Conservation (phyloP, 2,888 invertebrate genomes). For the Aproaerema taeniolella region DNA sequence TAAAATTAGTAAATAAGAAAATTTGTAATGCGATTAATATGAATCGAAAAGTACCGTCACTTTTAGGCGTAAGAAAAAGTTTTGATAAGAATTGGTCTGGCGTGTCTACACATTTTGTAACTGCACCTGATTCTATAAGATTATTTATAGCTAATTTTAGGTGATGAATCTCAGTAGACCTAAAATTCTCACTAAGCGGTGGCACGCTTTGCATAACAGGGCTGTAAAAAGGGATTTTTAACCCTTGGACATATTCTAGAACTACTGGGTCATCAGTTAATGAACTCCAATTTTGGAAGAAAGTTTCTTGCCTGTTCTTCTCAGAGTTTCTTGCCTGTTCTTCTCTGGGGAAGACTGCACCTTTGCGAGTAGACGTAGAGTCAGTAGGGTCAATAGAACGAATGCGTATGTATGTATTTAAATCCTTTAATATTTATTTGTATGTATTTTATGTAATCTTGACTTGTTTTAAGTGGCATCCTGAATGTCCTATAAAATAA, state of each 20-base stretch:
- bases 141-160: not conserved
- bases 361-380: too few relatives aligned
- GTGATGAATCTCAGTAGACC: not conserved
- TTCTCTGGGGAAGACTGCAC: too few relatives aligned
- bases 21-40: too few relatives aligned
- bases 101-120: not conserved
- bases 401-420: too few relatives aligned
- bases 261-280: conserved; percentile 8
- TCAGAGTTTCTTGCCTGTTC: too few relatives aligned
- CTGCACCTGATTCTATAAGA: not conserved
- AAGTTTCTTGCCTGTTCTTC: too few relatives aligned
- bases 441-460: too few relatives aligned
- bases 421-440: too few relatives aligned
- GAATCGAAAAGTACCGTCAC: conserved; percentile 11
- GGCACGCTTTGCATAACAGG: not conserved
- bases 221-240: not conserved
- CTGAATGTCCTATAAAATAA: too few relatives aligned
- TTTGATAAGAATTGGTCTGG: conserved; percentile 14
- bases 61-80: conserved; percentile 12
- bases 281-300: conserved; percentile 1
- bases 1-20: too few relatives aligned
- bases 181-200: conserved; percentile 1
- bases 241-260: conserved; percentile 2
- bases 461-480: too few relatives aligned
- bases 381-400: too few relatives aligned